phyloP scores from a whole-genome alignment of 2,888 invertebrate species.

The Dorcus hopei region DNA sequence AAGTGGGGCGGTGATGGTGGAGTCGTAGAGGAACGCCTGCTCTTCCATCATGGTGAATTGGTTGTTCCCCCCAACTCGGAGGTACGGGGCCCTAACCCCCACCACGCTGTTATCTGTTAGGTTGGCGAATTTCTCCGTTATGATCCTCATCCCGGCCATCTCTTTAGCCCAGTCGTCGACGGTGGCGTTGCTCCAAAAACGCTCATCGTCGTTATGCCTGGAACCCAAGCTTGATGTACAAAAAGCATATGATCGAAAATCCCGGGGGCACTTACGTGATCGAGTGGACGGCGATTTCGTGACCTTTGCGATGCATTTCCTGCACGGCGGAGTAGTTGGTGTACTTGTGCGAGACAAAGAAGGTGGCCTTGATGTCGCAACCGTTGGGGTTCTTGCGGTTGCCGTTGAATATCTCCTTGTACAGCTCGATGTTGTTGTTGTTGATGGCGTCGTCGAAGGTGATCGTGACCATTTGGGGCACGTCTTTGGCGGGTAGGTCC shows the following conservation, averaged over 20 bases:
- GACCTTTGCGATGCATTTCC: conserved; percentile 86
- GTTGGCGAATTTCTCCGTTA: conserved; percentile 85
- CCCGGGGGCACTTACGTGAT: conserved; percentile 70
- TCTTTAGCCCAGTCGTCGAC: conserved; percentile 93
- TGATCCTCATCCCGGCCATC: conserved; percentile 91
- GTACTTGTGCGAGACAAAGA: conserved; percentile 90
- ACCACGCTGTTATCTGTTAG: conserved; percentile 88
- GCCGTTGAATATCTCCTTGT: conserved; percentile 88
- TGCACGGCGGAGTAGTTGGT: conserved; percentile 91
- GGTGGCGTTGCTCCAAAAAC: conserved; percentile 89
- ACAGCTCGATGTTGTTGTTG: conserved; percentile 90
- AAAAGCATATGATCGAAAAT: background rate
- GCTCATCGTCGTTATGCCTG: conserved; percentile 87
- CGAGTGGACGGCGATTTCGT: conserved; percentile 91
- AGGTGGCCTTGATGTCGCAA: conserved; percentile 89
- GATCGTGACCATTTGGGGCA: conserved; percentile 92
- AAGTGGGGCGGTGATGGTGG: conserved; percentile 88
- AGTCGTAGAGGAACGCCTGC: conserved; percentile 92
- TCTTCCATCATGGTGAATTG: conserved; percentile 98
- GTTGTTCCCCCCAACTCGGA: conserved; percentile 90
- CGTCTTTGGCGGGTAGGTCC: conserved; percentile 77
- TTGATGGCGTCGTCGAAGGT: conserved; percentile 94
- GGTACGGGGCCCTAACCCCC: conserved; percentile 85
- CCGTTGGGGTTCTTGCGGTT: conserved; percentile 90
- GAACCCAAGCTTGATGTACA: conserved; percentile 21